Percentiles rank a stretch among this genome's conserved stretches.
These are phyloP conservation scores for Pyrochroa serraticornis DNA, from an alignment of 2,888 invertebrate genomes.

Conservation along the genomic window DNA sequence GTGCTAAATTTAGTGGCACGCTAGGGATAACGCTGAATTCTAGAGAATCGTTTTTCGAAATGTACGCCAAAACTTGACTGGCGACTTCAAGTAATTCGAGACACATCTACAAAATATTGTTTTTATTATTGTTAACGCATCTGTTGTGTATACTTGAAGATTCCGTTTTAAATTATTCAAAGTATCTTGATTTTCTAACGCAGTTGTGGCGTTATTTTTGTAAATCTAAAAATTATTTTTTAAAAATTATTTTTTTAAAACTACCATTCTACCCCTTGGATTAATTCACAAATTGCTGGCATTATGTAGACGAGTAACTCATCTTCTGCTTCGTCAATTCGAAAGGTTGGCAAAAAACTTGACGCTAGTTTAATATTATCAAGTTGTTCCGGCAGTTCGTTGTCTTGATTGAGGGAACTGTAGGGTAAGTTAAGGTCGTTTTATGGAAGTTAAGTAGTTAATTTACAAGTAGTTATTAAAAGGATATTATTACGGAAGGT, in stretches of 20 bases:
- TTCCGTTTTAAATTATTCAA: too few relatives aligned
- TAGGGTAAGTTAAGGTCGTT: background rate
- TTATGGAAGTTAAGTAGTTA: background rate
- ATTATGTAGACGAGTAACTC: background rate
- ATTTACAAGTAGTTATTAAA: background rate
- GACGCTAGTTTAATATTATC: slow-evolving; percentile 1
- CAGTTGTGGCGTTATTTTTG: too few relatives aligned
- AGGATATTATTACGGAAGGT: too few relatives aligned
- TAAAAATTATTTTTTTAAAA: too few relatives aligned
- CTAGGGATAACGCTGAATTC: slow-evolving; percentile 20
- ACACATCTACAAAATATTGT: slow-evolving; percentile 29
- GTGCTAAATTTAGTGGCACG: slow-evolving; percentile 22
- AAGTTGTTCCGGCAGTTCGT: background rate
- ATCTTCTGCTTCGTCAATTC: background rate
- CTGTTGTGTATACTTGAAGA: too few relatives aligned
- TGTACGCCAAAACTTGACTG: slow-evolving; percentile 29
- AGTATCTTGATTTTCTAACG: too few relatives aligned
- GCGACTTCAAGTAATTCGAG: slow-evolving; percentile 33
- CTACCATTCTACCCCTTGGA: too few relatives aligned
- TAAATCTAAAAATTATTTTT: too few relatives aligned
- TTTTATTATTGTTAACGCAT: too few relatives aligned
- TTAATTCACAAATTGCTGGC: too few relatives aligned
- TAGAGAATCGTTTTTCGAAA: slow-evolving; percentile 18
- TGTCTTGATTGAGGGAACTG: background rate
- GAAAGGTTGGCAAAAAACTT: background rate